These are phyloP conservation scores for Oreochromis niloticus DNA, from an alignment of 2,113 vertebrate species.

Conservation along the genomic window DNA sequence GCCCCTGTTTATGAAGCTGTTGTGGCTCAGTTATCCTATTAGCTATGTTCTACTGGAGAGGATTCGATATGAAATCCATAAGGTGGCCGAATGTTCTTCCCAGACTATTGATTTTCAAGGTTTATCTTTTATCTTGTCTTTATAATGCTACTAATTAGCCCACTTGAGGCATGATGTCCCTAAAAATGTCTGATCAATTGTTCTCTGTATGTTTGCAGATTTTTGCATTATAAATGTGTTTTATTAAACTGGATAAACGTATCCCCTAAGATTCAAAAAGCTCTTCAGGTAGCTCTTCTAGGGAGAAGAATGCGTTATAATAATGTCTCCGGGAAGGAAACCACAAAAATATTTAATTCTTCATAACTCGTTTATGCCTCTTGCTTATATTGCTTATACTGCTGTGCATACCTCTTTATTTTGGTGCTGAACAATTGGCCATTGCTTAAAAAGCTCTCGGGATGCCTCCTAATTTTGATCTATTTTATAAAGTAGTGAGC, in stretches of 20 bases:
- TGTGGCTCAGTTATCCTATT: constrained; percentile 37
- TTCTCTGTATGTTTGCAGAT: background rate
- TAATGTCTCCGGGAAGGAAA: background rate
- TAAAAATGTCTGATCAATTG: background rate
- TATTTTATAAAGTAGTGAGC: background rate
- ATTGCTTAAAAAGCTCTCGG: background rate
- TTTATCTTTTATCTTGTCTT: constrained; percentile 26
- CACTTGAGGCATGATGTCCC: background rate
- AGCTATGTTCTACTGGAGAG: constrained; percentile 28
- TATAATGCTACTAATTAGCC: constrained; percentile 10
- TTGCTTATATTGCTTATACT: background rate
- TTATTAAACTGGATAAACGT: background rate
- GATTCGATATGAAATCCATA: constrained; percentile 56
- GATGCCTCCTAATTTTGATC: background rate
- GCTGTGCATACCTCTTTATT: background rate
- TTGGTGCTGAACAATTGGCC: background rate
- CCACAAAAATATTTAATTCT: background rate
- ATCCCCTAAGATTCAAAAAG: background rate
- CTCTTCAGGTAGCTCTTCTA: background rate
- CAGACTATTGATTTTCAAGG: constrained; percentile 33
- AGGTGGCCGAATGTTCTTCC: constrained; percentile 28
- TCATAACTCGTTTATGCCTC: background rate
- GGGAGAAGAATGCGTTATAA: background rate
- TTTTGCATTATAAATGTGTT: background rate
- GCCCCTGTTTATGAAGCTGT: constrained; percentile 46